Evolutionary conservation across 2,888 invertebrate genomes (phyloP).

Genomic region (Tineola bisselliella): DNA sequence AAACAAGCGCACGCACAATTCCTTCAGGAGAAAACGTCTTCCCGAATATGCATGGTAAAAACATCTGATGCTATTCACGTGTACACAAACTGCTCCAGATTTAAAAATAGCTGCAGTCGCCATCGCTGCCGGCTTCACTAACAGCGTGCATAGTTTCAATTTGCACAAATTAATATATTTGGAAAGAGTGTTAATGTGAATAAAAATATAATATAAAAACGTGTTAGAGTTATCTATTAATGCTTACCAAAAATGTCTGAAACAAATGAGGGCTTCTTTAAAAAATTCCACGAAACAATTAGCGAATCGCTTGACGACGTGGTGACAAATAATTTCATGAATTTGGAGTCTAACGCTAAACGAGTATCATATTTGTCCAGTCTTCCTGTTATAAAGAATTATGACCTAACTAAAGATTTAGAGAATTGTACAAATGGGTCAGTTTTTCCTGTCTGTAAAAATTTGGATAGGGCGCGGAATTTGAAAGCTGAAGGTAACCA

Average conservation of each 20-base stretch:
- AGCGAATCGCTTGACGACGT: slow-evolving; percentile 63
- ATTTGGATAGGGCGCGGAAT: slow-evolving; percentile 66
- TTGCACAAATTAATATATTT: neutral
- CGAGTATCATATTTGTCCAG: slow-evolving; percentile 71
- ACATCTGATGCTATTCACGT: slow-evolving; percentile 7
- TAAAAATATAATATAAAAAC: neutral
- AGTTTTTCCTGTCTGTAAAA: slow-evolving; percentile 60
- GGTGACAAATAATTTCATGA: slow-evolving; percentile 71
- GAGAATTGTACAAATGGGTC: slow-evolving; percentile 40
- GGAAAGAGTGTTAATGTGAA: neutral
- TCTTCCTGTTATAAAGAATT: slow-evolving; percentile 59
- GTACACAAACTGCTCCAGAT: slow-evolving; percentile 31
- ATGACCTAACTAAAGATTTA: slow-evolving; percentile 52
- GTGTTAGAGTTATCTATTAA: neutral
- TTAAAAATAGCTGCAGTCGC: slow-evolving; percentile 51
- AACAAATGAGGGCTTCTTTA: slow-evolving; percentile 65
- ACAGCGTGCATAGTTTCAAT: neutral
- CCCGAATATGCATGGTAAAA: neutral
- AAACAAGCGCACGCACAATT: neutral
- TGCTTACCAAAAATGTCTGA: slow-evolving; percentile 34
- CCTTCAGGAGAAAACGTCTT: neutral
- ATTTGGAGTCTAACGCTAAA: slow-evolving; percentile 71
- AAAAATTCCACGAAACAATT: slow-evolving; percentile 71
- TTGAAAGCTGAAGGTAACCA: slow-evolving; percentile 78
- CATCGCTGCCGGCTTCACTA: slow-evolving; percentile 31